Base-by-base conservation (phyloP, 1,140 invertebrate genomes). In the Drosophila nigrodunni region DNA sequence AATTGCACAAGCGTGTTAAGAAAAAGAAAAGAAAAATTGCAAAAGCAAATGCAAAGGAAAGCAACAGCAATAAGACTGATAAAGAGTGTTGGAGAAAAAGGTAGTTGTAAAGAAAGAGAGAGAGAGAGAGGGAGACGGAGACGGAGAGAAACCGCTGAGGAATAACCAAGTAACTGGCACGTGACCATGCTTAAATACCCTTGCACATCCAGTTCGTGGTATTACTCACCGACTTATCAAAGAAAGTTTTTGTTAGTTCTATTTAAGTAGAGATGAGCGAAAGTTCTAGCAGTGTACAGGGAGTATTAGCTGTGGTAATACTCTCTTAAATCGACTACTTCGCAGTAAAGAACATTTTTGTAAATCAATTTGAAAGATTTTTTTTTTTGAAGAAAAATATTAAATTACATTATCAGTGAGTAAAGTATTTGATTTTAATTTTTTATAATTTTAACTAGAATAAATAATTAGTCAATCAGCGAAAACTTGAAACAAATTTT, bases 1-100 rank as follows among this genome's bases (percentile, higher is more conserved):
- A 89, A 70, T 70, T 81, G 72, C 75, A 82, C 75, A 88, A 88
- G 72, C 80, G 55, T 75, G 80, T 82, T 70, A 69, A 73, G 67
- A 55, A 73, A 61, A 73, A 49, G 37, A 52, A 61, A 60, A 44
- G 11, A 60, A 64, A 52, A 73, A 73, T 52, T 35, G 61, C 59
- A 72, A 35, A 15, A 49, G 10, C 30, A 54, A 15, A 18, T 21
- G 10, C 15, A 49, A 49, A 49, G 58, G 47, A 46, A 50, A 59
- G 43, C 43, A 52, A 30, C 50, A 35, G 58, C 44, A 55, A n/a
- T 25, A 10, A 46, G 37, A 34, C 25, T 21, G 18, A 9, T 35
- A 43, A 21, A 9, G 18, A 43, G 35, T 15, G 15, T 15, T 15
- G 15, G 15, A 15, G 15, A 15, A 1, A 15, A 15, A 15, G 15